Percentiles rank a stretch among this genome's conserved stretches.
Conservation (phyloP, 2,797 vertebrate genomes). For the Oceanodroma leucorhoa region DNA sequence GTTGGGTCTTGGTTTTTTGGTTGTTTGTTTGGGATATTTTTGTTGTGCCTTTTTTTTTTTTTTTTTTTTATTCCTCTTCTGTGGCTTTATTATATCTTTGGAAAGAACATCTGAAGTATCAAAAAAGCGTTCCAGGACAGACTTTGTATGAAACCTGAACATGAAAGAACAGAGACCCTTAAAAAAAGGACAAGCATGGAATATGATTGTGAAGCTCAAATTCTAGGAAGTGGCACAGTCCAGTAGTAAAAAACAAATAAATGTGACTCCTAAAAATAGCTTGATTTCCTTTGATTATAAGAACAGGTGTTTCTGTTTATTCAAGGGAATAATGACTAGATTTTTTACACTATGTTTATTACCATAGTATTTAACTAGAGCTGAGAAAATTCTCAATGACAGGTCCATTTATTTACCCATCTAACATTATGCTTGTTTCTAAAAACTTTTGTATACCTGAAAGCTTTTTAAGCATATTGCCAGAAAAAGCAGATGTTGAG, state of each 20-base stretch:
- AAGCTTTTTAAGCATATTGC: neutral
- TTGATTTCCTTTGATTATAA: neutral
- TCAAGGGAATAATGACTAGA: neutral
- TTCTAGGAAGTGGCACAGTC: neutral
- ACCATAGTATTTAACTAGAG: neutral
- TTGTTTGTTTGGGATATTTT: neutral
- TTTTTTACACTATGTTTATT: neutral
- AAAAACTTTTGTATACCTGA: neutral
- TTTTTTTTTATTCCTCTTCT: neutral
- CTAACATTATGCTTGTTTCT: neutral
- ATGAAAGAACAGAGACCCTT: neutral
- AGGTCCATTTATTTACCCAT: neutral
- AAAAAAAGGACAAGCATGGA: neutral
- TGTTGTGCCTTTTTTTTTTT: too few relatives aligned
- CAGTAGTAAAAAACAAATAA: neutral
- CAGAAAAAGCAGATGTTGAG: neutral
- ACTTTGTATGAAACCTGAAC: neutral
- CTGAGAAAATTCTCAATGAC: neutral
- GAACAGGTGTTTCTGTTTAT: conserved; percentile 26
- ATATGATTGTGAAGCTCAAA: neutral
- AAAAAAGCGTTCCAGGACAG: neutral
- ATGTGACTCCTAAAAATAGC: neutral
- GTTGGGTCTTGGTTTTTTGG: accelerated
- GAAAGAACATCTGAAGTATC: neutral
- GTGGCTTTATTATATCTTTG: neutral